Evolutionary conservation across 2,888 invertebrate species (phyloP).

Genomic region (Apamea anceps): DNA sequence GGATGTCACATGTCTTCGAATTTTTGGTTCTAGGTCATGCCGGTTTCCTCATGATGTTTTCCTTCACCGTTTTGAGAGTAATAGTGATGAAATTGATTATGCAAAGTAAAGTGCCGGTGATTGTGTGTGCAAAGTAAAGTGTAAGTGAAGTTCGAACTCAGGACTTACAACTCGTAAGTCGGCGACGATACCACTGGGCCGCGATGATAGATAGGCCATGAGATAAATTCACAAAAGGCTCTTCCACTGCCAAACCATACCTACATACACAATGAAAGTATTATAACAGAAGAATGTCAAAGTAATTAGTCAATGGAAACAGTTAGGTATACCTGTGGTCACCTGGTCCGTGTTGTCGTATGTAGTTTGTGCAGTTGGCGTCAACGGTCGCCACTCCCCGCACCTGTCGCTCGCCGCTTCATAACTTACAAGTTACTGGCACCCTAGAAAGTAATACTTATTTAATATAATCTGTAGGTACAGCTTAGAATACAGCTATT

Average conservation of each 20-base stretch:
- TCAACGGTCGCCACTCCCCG: conserved; percentile 52
- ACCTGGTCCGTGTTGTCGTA: conserved; percentile 23
- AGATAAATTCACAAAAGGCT: background rate
- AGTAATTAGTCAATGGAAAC: conserved; percentile 49
- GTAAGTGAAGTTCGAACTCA: background rate
- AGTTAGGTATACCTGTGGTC: background rate
- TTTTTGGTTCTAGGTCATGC: too few relatives aligned
- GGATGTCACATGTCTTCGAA: background rate
- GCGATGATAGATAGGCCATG: background rate
- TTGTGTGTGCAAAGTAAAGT: too few relatives aligned
- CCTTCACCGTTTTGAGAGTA: background rate
- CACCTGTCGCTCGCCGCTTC: conserved; percentile 34
- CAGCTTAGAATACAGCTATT: background rate
- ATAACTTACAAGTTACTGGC: conserved; percentile 13
- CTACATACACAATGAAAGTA: background rate
- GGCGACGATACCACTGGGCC: too few relatives aligned
- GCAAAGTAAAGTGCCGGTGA: too few relatives aligned
- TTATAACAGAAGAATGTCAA: background rate
- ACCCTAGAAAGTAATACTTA: conserved; percentile 34
- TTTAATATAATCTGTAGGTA: background rate
- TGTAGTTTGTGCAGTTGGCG: conserved; percentile 32
- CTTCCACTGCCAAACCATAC: background rate
- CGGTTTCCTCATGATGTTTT: background rate
- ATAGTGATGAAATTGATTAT: background rate
- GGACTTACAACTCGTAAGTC: background rate